Evolutionary conservation across 2,797 vertebrate species (phyloP), one percentile per base, ranked within the genome.

Genomic region (Acanthurus lineatus): DNA sequence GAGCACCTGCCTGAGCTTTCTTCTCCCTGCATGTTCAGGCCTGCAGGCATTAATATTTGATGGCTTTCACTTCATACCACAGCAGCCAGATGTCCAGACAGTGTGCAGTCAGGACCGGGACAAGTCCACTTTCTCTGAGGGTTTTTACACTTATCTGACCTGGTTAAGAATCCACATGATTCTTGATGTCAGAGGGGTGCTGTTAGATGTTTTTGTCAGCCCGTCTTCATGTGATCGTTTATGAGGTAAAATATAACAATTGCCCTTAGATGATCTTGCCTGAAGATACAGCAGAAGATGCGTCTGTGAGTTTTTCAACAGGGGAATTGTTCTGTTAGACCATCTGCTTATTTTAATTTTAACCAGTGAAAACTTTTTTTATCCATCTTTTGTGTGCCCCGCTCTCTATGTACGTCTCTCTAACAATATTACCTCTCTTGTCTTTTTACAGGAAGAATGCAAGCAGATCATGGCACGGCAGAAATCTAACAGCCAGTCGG

Each of bases 401-500:
- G 10, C 38, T 44, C 45, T 68, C 38, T 40, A 2, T 51, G 25
- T 38, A 15, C 20, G 35, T 57, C 19, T 40, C 40, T 53, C 22
- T 58, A 52, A 53, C 12, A 15, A 11, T 53, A 16, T 11, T 16
- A 17, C 66, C 19, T 77, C 17, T 51, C 9, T 6, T 38, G 32
- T 79, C 62, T 76, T 60, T 76, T 76, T 56, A 56, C 95, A 99
- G 98, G 98, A 99, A 86, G 98, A 99, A 94, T 97, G 95, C 95
- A 97, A 97, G 88, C 97, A 98, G 92, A 96, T 98, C 69, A 92
- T 97, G 95, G 96, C 97, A 40, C 96, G 95, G 9, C 98, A 99
- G 95, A 99, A 98, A 86, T 97, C 97, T 82, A 97, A 96, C 84
- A 98, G 97, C 19, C 98, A 98, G 91, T 97, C 96, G 0, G 98